Evolutionary conservation across 2,888 invertebrate species (phyloP).

Genomic region (Tenodera sinensis): DNA sequence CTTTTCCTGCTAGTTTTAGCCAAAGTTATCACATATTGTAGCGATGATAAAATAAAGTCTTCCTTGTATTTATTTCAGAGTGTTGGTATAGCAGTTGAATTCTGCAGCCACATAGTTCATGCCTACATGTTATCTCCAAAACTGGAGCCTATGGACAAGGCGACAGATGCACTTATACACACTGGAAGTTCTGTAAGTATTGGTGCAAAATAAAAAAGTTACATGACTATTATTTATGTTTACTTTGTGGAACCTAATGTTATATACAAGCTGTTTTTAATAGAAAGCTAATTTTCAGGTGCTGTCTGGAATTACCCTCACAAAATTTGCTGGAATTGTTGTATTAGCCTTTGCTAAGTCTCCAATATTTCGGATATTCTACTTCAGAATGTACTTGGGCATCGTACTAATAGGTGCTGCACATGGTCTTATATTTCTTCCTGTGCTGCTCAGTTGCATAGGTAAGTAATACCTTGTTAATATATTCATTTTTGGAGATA

Average conservation of each 20-base stretch:
- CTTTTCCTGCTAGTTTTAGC: too few species aligned
- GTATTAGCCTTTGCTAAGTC: constrained; percentile 91
- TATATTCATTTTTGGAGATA: background rate
- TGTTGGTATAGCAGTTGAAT: constrained; percentile 93
- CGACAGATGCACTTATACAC: constrained; percentile 68
- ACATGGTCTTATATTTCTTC: constrained; percentile 88
- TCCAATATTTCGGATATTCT: constrained; percentile 86
- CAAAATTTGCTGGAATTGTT: constrained; percentile 86
- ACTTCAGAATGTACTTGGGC: constrained; percentile 94
- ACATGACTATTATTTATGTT: too few species aligned
- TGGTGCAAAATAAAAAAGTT: too few species aligned
- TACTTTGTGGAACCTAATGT: too few species aligned
- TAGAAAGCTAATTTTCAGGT: constrained; percentile 52
- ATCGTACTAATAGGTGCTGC: constrained; percentile 88
- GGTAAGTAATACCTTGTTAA: constrained; percentile 46
- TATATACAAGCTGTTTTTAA: too few species aligned
- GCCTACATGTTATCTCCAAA: constrained; percentile 57
- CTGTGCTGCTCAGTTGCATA: constrained; percentile 80
- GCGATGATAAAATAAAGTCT: too few species aligned
- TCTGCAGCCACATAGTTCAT: constrained; percentile 87
- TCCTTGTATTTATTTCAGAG: constrained; percentile 50
- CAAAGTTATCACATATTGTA: too few species aligned
- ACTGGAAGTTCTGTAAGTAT: constrained; percentile 79
- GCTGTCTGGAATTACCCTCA: constrained; percentile 90
- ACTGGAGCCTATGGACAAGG: constrained; percentile 54